phyloP scores from a whole-genome alignment of 2,113 vertebrate species.

The Oryzias celebensis region DNA sequence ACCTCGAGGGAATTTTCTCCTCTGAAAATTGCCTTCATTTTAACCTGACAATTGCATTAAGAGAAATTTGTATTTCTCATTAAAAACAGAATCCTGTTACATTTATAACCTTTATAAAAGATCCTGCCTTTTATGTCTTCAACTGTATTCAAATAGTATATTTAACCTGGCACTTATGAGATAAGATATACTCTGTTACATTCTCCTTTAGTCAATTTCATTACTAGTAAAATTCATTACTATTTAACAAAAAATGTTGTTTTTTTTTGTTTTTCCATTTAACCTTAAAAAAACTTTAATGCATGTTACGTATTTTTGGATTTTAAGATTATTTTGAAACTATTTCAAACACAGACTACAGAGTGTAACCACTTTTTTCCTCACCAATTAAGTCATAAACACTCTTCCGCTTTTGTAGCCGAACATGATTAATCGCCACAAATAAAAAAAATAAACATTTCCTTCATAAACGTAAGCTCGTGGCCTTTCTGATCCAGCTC shows the following conservation, averaged over 20 bases:
- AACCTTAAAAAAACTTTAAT: constrained; percentile 49
- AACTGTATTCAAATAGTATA: constrained; percentile 28
- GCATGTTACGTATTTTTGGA: constrained; percentile 54
- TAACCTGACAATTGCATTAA: constrained; percentile 39
- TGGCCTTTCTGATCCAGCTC: constrained; percentile 58
- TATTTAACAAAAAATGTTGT: constrained; percentile 46
- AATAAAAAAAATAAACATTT: constrained; percentile 36
- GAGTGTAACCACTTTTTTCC: constrained; percentile 71
- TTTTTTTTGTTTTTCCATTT: constrained; percentile 26
- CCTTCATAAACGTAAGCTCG: constrained; percentile 41
- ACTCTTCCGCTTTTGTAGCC: constrained; percentile 24
- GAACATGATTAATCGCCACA: constrained; percentile 11
- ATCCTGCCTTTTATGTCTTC: constrained; percentile 36
- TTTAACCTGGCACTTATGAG: constrained; percentile 24
- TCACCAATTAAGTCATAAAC: constrained; percentile 19
- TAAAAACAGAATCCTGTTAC: constrained; percentile 31
- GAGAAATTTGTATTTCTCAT: constrained; percentile 41
- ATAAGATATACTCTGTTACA: constrained; percentile 40
- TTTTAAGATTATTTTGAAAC: constrained; percentile 38
- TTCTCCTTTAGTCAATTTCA: constrained; percentile 32
- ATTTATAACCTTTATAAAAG: constrained; percentile 39
- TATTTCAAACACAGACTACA: constrained; percentile 34
- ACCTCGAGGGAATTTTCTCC: constrained; percentile 6
- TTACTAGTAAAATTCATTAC: constrained; percentile 18
- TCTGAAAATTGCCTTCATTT: constrained; percentile 57